phyloP scores from a whole-genome alignment of 37 sponge, comb jelly and placozoan genomes.

The Axinella damicornis region DNA sequence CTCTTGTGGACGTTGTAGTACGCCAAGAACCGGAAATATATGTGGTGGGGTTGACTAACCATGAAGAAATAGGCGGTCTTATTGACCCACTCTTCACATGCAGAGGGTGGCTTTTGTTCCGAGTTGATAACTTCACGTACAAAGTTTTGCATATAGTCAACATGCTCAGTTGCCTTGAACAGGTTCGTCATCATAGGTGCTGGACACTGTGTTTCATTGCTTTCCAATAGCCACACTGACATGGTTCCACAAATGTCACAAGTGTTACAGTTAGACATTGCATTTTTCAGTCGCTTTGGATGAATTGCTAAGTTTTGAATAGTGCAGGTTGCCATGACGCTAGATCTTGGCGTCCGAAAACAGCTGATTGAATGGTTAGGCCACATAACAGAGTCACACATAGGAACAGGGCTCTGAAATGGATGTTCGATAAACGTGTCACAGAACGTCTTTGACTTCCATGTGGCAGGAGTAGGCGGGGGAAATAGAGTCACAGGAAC shows the following conservation, averaged over 20 bases:
- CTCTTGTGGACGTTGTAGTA: constrained; percentile 68
- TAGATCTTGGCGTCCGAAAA: constrained; percentile 25
- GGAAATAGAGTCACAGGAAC: too few species aligned
- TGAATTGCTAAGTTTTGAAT: constrained; percentile 29
- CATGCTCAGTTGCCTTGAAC: not conserved
- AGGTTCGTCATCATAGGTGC: not conserved
- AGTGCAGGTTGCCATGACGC: constrained; percentile 51
- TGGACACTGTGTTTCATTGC: constrained; percentile 11
- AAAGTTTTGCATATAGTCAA: constrained; percentile 39
- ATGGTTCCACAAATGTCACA: not conserved
- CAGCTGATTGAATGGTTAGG: constrained; percentile 25
- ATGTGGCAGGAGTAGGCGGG: not conserved
- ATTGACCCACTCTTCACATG: constrained; percentile 55
- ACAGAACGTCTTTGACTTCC: constrained; percentile 66
- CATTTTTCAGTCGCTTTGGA: not conserved
- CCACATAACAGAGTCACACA: constrained; percentile 22
- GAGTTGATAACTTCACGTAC: not conserved
- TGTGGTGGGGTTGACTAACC: constrained; percentile 46
- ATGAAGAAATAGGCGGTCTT: constrained; percentile 51
- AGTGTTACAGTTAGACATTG: not conserved
- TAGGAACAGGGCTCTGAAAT: constrained; percentile 13
- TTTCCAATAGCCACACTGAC: not conserved
- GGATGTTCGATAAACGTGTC: constrained; percentile 58
- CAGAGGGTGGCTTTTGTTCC: constrained; percentile 1
- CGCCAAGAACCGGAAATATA: constrained; percentile 73